Percentiles rank a stretch among this genome's conserved stretches.
These are phyloP conservation scores for Gephyroberyx darwinii DNA, from an alignment of 2,797 vertebrate genomes.

Conservation along the genomic window DNA sequence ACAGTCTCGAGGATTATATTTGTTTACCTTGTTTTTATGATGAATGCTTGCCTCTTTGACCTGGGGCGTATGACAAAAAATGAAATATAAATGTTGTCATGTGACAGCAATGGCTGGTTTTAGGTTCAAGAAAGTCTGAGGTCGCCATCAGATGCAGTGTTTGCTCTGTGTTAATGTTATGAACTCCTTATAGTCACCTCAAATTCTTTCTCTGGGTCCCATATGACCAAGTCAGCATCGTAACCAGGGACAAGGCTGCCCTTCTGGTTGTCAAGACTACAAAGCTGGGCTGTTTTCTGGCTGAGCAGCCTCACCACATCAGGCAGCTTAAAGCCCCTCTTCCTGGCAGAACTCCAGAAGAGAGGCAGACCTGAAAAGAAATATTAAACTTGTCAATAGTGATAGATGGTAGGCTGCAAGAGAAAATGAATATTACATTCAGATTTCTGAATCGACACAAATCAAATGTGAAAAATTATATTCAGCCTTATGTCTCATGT, in stretches of 20 bases:
- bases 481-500: too few relatives aligned
- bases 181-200: constrained; percentile 68
- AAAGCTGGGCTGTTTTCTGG: constrained; percentile 82
- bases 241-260: constrained; percentile 80
- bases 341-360: constrained; percentile 86
- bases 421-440: background rate
- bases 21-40: constrained; percentile 85
- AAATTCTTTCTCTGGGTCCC: constrained; percentile 87
- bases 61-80: constrained; percentile 61
- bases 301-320: constrained; percentile 83
- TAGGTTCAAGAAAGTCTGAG: background rate
- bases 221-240: constrained; percentile 87
- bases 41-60: constrained; percentile 78
- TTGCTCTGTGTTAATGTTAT: background rate
- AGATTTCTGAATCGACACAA: background rate
- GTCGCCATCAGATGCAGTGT: background rate
- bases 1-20: background rate
- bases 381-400: background rate
- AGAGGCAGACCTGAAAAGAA: constrained; percentile 80
- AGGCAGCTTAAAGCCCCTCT: constrained; percentile 80
- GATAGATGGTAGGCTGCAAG: background rate
- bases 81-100: background rate
- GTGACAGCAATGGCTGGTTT: too few relatives aligned
- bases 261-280: constrained; percentile 79
- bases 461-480: background rate